Evolutionary conservation across 2,797 vertebrate genomes (phyloP), one percentile per base, ranked within the genome.

Genomic region (Hephaestus fuliginosus): DNA sequence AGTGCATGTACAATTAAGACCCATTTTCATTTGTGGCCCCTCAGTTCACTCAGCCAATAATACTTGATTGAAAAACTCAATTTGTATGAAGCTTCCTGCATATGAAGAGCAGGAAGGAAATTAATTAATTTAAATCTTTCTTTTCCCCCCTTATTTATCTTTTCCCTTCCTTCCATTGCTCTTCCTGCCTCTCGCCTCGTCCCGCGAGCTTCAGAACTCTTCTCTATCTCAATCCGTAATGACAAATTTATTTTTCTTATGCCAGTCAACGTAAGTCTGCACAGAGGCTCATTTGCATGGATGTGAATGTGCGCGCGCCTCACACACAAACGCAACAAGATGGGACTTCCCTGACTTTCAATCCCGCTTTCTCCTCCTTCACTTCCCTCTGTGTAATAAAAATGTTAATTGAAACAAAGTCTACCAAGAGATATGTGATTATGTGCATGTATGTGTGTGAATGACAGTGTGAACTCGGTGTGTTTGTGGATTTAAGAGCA

Each of bases 331-430:
- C 64, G 62, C 43, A 76, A 73, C 68, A 70, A 78, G 57, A 76
- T 43, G 36, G 18, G 58, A 85, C 48, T 69, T 63, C 48, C 68
- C 71, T 76, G 75, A 74, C 81, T 84, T 62, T 58, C 49, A 84
- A 70, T 89, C 83, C 71, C 14, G 3, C 66, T 80, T 85, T 51
- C 80, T 74, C 70, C 80, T 85, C 61, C 71, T 74, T 65, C 76
- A 51, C 51, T 70, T 85, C 56, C 70, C 28, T 80, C 76, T 84
- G 69, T 71, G 81, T 89, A 93, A 94, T 93, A 91, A 92, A 95
- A 93, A 93, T 93, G 90, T 94, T 95, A 94, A 94, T 94, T 94
- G 91, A 95, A 95, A 92, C 87, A 85, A 88, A 90, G 90, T 91
- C 90, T 91, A 82, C 86, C 83, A 86, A 78, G 84, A 87, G 79